Evolutionary conservation across 1,140 invertebrate genomes (phyloP), one percentile per base, ranked within the genome.

Genomic region (Nymphalis io): DNA sequence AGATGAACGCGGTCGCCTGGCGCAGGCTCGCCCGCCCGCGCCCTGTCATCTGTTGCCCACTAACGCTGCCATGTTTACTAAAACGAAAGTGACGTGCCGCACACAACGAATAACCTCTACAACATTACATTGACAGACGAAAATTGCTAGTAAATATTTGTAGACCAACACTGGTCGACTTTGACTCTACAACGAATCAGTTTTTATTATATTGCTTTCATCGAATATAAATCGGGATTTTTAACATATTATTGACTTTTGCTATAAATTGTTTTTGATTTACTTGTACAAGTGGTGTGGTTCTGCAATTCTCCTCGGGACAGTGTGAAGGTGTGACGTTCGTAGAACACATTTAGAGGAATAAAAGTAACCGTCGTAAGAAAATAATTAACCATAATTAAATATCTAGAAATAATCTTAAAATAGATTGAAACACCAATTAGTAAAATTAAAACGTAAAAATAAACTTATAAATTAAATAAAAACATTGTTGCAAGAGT

Each of bases 41-140:
- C 84, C 82, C 81, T 81, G 80, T 88, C 89, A 91, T 89, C 89
- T 89, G 89, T 89, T 91, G 87, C 85, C 81, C 73, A 83, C 70
- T 73, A 70, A 69, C 81, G 80, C 85, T 88, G 89, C 89, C 88
- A 90, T 91, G 89, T 87, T 90, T 90, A 91, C 87, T 85, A 88
- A 85, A 85, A 83, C 77, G 76, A 85, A 88, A 87, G 81, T 87
- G 87, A 89, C 87, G 82, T 88, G 79, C 81, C 74, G 82, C 79
- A 85, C 80, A 88, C 89, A 89, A 87, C 87, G 87, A 89, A 88
- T 89, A 91, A 91, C 89, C 87, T 55, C 51, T 89, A 81, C 80
- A 85, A 74, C 71, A 74, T 80, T 76, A 82, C 76, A 73, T 74
- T 80, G 74, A 84, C 74, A 84, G 48, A 70, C 40, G 44, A 72